Evolutionary conservation across 2,113 vertebrate species (phyloP).

Genomic region (Atrichornis clamosus): DNA sequence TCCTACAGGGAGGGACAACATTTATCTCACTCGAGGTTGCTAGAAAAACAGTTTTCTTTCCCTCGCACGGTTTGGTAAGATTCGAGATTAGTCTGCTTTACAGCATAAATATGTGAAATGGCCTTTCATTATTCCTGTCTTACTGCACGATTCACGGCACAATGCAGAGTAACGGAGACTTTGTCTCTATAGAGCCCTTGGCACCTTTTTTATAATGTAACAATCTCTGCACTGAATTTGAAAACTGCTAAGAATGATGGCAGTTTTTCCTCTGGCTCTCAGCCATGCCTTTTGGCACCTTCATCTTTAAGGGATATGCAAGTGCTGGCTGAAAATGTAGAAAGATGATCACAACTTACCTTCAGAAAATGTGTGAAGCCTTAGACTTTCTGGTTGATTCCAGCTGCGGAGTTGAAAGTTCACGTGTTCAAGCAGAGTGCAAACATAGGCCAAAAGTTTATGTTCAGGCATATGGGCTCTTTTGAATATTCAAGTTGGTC

Average conservation of each 20-base stretch:
- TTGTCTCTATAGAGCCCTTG: not conserved
- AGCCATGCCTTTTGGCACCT: not conserved
- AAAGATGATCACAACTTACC: not conserved
- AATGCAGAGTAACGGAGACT: not conserved
- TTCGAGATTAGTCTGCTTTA: not conserved
- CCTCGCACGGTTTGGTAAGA: fast-evolving
- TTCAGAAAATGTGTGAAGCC: not conserved
- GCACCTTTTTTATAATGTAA: not conserved
- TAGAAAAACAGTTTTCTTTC: not conserved
- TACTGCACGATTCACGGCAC: not conserved
- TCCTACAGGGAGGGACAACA: not conserved
- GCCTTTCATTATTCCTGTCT: not conserved
- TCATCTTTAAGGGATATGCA: not conserved
- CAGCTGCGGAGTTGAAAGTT: not conserved
- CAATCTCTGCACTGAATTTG: not conserved
- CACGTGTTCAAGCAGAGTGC: fast-evolving
- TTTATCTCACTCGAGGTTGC: not conserved
- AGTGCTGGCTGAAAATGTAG: not conserved
- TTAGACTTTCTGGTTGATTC: not conserved
- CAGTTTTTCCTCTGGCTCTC: not conserved
- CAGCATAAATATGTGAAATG: not conserved
- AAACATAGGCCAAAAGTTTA: not conserved
- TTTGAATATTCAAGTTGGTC: not conserved
- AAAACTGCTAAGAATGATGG: not conserved
- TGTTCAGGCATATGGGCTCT: not conserved